Evolutionary conservation across 1,140 invertebrate species (phyloP), one percentile per base, ranked within the genome.

Genomic region (Magallana angulata): DNA sequence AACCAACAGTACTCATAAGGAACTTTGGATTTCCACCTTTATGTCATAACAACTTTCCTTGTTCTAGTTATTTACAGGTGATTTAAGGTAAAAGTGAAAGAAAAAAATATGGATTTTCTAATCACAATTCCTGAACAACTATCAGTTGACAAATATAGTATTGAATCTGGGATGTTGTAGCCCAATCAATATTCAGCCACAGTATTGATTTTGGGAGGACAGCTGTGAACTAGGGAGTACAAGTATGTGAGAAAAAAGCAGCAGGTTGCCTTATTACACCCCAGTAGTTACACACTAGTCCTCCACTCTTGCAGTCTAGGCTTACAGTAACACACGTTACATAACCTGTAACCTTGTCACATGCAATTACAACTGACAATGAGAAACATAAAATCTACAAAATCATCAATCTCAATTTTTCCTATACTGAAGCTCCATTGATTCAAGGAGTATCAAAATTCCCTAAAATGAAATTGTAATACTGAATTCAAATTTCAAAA

Each of bases 11-110:
- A 76, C 24, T 64, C 7, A 64, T 24, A 71, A 11, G n/a, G 8
- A 48, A 48, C 36, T 48, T 48, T 48, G 36, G 64, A 18, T 30
- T 30, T 76, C 24, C 68, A 14, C 14, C 36, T 24, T 24, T 0
- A 24, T 1, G 24, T 24, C 24, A 18, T 30, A 76, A 76, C 64
- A 76, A 0, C 18, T 76, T 24, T 76, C 18, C 24, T 30, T 76
- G 36, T 71, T 76, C 36, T 24, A 30, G 24, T 76, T 76, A 76
- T 12, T 76, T 76, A 30, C 68, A 76, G 68, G 68, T 62, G 12
- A 16, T 62, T 62, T 16, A 16, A 16, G 14, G 5, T 62, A 12
- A 71, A 71, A 76, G 36, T 4, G 36, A 48, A 48, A 48, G 36
- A 48, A 48, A 48, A 48, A 48, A 48, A 48, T 5, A 30, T 11